These are phyloP conservation scores for Choloepus didactylus DNA, from an alignment of 2,797 vertebrate genomes.

Conservation along the genomic window DNA sequence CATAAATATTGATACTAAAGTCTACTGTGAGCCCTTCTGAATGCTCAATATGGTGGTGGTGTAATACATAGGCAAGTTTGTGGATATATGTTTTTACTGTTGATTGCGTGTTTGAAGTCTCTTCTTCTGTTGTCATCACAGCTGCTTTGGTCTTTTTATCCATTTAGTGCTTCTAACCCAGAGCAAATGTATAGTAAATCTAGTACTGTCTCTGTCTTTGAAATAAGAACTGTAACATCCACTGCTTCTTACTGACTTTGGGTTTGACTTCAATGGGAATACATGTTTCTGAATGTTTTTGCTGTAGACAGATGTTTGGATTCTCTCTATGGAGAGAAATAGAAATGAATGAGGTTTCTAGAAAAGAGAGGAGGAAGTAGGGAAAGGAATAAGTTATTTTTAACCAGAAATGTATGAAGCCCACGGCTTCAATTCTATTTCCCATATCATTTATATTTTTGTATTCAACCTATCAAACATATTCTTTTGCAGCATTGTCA, in stretches of 20 bases:
- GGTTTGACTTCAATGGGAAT: not conserved
- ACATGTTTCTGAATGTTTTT: not conserved
- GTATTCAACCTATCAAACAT: not conserved
- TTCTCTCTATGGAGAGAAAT: not conserved
- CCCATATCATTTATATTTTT: not conserved
- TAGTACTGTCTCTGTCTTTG: not conserved
- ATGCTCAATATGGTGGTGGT: not conserved
- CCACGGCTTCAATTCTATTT: not conserved
- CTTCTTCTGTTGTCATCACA: not conserved
- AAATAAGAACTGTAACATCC: not conserved
- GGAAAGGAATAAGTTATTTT: not conserved
- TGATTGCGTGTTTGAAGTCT: not conserved
- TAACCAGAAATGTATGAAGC: not conserved
- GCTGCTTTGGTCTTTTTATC: constrained; percentile 1
- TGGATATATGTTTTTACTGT: not conserved
- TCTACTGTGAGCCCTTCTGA: not conserved
- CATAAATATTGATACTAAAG: not conserved
- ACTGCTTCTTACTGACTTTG: not conserved
- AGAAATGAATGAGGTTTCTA: not conserved
- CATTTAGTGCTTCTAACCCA: not conserved
- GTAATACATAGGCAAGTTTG: not conserved
- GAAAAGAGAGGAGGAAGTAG: not conserved
- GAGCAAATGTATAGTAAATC: not conserved
- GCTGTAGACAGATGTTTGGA: not conserved
- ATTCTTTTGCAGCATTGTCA: not conserved